These are phyloP conservation scores for Cynoglossus semilaevis DNA, from an alignment of 2,113 vertebrate genomes.

Conservation along the genomic window DNA sequence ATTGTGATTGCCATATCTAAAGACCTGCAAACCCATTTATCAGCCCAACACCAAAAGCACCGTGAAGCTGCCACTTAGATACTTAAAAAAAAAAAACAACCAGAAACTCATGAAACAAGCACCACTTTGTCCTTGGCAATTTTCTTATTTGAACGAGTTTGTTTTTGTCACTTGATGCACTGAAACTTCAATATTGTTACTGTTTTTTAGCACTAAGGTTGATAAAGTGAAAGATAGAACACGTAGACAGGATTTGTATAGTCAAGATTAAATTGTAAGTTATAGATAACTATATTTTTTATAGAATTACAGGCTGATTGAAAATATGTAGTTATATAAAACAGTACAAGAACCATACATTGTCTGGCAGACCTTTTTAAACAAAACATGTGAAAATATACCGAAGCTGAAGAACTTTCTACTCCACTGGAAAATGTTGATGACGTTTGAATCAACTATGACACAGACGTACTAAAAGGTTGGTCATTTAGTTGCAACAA, in stretches of 20 bases:
- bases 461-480: too few relatives aligned
- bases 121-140: slow-evolving; percentile 1
- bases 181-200: slow-evolving; percentile 1
- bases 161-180: background rate
- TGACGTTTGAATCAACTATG: too few relatives aligned
- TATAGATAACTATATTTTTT: too few relatives aligned
- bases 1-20: background rate
- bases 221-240: too few relatives aligned
- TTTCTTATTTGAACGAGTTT: slow-evolving; percentile 6
- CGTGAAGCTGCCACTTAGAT: background rate
- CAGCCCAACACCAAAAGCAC: background rate
- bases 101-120: background rate
- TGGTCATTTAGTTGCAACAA: too few relatives aligned
- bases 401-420: too few relatives aligned
- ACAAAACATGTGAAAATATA: too few relatives aligned
- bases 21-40: slow-evolving; percentile 1
- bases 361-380: background rate
- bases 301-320: too few relatives aligned
- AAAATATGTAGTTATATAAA: slow-evolving; percentile 11
- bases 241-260: too few relatives aligned
- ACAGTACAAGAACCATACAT: slow-evolving; percentile 1
- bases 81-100: background rate
- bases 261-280: too few relatives aligned
- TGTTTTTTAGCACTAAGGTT: too few relatives aligned
- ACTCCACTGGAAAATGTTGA: too few relatives aligned